Percentiles rank a stretch among this genome's conserved stretches.
These are phyloP conservation scores for Trichopoda pennipes DNA, from an alignment of 2,888 invertebrate species.

Conservation along the genomic window DNA sequence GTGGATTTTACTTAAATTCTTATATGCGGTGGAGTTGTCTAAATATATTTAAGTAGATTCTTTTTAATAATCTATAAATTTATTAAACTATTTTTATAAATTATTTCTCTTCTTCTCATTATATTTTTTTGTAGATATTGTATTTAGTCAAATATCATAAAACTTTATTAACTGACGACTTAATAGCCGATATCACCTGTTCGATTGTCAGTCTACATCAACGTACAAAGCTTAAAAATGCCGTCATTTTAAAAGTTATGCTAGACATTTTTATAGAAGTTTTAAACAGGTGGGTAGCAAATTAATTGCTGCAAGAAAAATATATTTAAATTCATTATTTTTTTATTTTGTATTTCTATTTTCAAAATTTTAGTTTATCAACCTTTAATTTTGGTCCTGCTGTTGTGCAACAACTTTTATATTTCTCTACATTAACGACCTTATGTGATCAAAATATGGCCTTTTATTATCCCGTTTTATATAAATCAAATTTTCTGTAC, in stretches of 20 bases:
- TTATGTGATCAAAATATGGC: slow-evolving; percentile 70
- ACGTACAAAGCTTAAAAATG: slow-evolving; percentile 72
- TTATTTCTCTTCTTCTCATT: background rate
- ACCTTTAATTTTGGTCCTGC: slow-evolving; percentile 68
- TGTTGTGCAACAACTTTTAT: slow-evolving; percentile 70
- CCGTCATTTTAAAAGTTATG: slow-evolving; percentile 72
- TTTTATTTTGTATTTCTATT: background rate
- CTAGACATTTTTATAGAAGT: slow-evolving; percentile 73
- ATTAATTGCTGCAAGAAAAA: background rate
- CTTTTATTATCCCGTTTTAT: slow-evolving; percentile 73
- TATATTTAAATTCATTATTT: slow-evolving; percentile 4
- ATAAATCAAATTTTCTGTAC: slow-evolving; percentile 73
- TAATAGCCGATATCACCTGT: slow-evolving; percentile 72
- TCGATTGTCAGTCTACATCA: slow-evolving; percentile 71
- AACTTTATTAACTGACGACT: slow-evolving; percentile 61
- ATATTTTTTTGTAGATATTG: slow-evolving; percentile 67
- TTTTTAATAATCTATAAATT: no score
- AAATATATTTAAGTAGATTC: no score
- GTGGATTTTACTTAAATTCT: no score
- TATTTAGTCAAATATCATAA: slow-evolving; percentile 69
- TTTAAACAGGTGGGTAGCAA: slow-evolving; percentile 71
- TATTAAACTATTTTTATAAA: no score
- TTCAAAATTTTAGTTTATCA: slow-evolving; percentile 65
- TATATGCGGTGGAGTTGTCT: no score
- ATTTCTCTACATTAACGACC: slow-evolving; percentile 71